A percentile compares a stretch with the other conserved stretches of the same genome.
Conservation (phyloP, 2,888 invertebrate genomes). For the Fissipunctia ypsillon region DNA sequence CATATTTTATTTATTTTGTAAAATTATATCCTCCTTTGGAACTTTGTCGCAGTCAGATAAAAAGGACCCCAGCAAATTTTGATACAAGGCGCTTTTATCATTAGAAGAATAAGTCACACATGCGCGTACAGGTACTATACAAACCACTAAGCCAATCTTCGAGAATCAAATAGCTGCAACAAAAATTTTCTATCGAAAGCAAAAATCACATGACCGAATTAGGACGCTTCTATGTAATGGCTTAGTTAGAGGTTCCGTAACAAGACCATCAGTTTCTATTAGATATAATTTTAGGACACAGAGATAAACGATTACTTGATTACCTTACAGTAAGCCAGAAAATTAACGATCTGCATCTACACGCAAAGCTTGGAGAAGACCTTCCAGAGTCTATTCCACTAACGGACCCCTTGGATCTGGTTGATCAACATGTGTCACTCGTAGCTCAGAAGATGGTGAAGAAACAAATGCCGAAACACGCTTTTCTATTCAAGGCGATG, state of each 20-base stretch:
- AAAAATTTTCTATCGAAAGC: neutral
- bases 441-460: neutral
- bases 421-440: neutral
- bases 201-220: neutral
- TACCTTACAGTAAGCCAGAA: slow-evolving; percentile 10
- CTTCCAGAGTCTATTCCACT: neutral
- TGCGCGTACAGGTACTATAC: neutral
- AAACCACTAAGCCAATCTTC: neutral
- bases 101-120: neutral
- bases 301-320: neutral
- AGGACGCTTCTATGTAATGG: neutral
- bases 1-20: too few relatives aligned
- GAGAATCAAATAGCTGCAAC: neutral
- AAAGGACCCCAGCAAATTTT: neutral
- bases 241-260: neutral
- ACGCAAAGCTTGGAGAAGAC: slow-evolving; percentile 13
- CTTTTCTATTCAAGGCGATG: neutral
- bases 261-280: neutral
- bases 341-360: slow-evolving; percentile 10
- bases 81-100: neutral
- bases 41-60: too few relatives aligned
- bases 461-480: neutral
- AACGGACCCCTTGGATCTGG: neutral
- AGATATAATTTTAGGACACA: neutral
- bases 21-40: too few relatives aligned